Conservation (phyloP, 2,888 invertebrate species). For the Mythimna pallens region DNA sequence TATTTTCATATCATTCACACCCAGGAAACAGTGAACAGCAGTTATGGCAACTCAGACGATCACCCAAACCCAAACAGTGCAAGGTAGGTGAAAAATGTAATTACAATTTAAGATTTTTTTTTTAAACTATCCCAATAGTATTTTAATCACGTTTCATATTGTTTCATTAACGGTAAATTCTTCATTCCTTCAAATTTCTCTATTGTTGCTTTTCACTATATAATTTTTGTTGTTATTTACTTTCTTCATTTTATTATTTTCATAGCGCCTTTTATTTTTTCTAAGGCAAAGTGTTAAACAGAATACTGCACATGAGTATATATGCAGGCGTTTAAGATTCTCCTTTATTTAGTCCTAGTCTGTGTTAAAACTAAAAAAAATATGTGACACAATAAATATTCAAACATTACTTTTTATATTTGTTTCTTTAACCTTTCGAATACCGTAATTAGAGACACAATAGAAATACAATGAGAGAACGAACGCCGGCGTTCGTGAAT, state of each 20-base stretch:
- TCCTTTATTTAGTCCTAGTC: neutral
- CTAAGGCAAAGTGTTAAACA: slow-evolving; percentile 23
- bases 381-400: neutral
- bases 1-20: slow-evolving; percentile 78
- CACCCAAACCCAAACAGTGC: slow-evolving; percentile 78
- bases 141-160: neutral
- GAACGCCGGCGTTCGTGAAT: too few species aligned
- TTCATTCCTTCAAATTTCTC: too few species aligned
- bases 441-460: too few species aligned
- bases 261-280: slow-evolving; percentile 26
- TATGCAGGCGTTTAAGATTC: slow-evolving; percentile 22
- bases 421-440: too few species aligned
- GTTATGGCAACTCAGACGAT: slow-evolving; percentile 74
- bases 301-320: neutral
- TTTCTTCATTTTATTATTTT: neutral
- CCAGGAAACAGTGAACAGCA: slow-evolving; percentile 66
- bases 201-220: neutral
- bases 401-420: too few species aligned
- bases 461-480: too few species aligned
- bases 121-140: too few species aligned
- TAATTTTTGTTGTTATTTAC: neutral
- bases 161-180: neutral
- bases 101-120: too few species aligned
- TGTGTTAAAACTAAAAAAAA: neutral
- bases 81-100: slow-evolving; percentile 67